Conservation (phyloP, 2,888 invertebrate species). For the Tachina fera region DNA sequence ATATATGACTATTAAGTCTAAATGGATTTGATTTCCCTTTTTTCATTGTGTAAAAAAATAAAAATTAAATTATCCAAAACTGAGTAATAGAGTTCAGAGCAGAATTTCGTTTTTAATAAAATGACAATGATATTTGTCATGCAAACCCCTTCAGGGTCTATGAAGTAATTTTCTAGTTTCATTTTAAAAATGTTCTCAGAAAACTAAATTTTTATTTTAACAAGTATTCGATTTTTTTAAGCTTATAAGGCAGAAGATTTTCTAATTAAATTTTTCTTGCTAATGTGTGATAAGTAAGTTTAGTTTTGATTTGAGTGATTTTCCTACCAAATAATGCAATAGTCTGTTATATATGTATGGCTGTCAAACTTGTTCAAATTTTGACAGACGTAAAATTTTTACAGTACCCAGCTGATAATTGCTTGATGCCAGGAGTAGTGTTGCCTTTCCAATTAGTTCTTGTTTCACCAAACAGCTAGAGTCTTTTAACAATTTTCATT, state of each 20-base stretch:
- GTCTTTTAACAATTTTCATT: too few relatives aligned
- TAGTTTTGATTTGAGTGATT: too few relatives aligned
- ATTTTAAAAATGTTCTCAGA: not conserved
- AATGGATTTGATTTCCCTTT: slow-evolving; percentile 42
- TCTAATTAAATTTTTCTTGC: too few relatives aligned
- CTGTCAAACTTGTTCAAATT: too few relatives aligned
- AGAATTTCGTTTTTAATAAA: not conserved
- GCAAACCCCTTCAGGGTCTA: not conserved
- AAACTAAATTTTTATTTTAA: not conserved
- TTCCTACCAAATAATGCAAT: too few relatives aligned
- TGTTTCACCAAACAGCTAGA: too few relatives aligned
- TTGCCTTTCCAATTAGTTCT: too few relatives aligned
- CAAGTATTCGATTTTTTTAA: not conserved
- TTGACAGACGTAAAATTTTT: too few relatives aligned
- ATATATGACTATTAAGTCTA: slow-evolving; percentile 58
- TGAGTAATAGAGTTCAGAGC: slow-evolving; percentile 1
- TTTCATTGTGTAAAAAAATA: not conserved
- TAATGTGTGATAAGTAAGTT: too few relatives aligned
- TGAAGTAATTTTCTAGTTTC: not conserved
- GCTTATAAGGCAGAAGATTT: not conserved
- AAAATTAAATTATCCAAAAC: slow-evolving; percentile 44
- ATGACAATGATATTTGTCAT: not conserved
- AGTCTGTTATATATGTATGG: too few relatives aligned
- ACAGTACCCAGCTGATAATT: too few relatives aligned
- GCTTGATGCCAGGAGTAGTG: too few relatives aligned